Base-by-base conservation (phyloP, 1,140 invertebrate genomes). In the Bombus sibiricus region DNA sequence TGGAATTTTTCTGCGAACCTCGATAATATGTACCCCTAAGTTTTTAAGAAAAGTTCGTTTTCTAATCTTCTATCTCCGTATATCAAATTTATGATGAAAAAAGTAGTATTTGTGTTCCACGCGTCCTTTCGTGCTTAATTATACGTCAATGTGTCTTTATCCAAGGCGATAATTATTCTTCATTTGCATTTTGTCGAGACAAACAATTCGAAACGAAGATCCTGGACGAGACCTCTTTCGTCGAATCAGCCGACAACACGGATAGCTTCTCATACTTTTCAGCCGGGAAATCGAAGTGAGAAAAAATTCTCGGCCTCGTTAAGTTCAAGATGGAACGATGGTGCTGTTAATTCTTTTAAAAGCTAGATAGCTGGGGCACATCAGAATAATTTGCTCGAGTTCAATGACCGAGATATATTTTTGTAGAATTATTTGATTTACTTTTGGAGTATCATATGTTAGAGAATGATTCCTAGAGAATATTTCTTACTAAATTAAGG, bases 191-290 rank as follows among this genome's bases (percentile, higher is more conserved):
- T 47, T 22, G n/a, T 68, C 22, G 64, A 75, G 71, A 34, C 32
- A 47, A 64, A 80, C 74, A 66, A 86, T 77, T n/a, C 18, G 66
- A 53, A 34, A 73, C 62, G 22, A 37, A 34, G 77, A 53, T 59
- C 10, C 0, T 28, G 28, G 79, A 77, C 57, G 62, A 62, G 28
- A 28, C 10, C 59, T 77, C 41, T 47, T 25, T n/a, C 25, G 25
- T 77, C 39, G 66, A 85, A 80, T 69, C 10, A 37, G 22, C 66
- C 18, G 37, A n/a, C 34, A 32, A 32, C 53, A 32, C 12, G 32
- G 18, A 77, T 32, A 13, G 53, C 18, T 74, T 68, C 34, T 57
- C 28, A 59, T 59, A 83, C 28, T 47, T 39, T 83, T 59, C 6
- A 43, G 5, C 1, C 22, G 32, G 34, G 5, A 77, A 53, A 62